Conservation (phyloP, 2,113 vertebrate genomes). For the Callithrix jacchus region DNA sequence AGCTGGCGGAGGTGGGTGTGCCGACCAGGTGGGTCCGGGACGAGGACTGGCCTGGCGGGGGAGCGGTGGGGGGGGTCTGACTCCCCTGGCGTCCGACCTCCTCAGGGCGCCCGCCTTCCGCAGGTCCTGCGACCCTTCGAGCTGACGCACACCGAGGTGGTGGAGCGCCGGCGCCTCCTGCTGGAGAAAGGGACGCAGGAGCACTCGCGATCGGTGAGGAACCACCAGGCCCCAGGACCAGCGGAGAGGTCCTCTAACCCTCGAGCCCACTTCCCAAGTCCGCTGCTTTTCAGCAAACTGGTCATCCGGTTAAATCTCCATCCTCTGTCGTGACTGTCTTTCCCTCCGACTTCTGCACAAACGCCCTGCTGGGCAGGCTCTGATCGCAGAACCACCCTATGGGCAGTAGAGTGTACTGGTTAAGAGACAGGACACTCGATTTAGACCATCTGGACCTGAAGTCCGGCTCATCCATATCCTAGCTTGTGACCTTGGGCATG, state of each 20-base stretch:
- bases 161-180: slow-evolving; percentile 87
- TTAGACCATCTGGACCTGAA: background rate
- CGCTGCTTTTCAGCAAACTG: background rate
- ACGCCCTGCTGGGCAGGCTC: background rate
- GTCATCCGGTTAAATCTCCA: background rate
- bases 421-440: background rate
- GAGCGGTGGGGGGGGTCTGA: too few species aligned
- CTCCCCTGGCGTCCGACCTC: fast-evolving
- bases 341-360: background rate
- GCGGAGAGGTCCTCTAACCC: background rate
- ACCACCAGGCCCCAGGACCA: background rate
- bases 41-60: background rate
- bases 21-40: background rate
- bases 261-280: background rate
- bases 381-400: background rate
- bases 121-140: slow-evolving; percentile 88
- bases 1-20: slow-evolving; percentile 85
- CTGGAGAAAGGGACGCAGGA: slow-evolving; percentile 77
- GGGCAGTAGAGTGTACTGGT: background rate
- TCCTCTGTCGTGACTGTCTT: background rate
- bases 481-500: background rate
- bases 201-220: slow-evolving; percentile 72
- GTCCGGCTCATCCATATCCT: background rate
- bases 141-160: slow-evolving; percentile 88
- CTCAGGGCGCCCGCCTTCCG: fast-evolving